Base-by-base conservation (phyloP, 2,888 invertebrate species). In the Nymphalis urticae region DNA sequence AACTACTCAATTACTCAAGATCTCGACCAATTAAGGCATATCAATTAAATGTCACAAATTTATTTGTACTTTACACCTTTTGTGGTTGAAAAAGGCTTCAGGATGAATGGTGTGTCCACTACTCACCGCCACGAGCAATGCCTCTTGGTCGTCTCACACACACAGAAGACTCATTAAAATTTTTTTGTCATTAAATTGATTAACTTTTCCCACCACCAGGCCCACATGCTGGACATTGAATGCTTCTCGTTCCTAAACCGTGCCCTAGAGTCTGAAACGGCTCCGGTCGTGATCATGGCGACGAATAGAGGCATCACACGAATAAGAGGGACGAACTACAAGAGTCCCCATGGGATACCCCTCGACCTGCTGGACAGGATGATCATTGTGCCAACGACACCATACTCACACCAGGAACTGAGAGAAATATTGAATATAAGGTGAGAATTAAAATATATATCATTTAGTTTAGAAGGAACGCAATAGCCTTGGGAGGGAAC, bases 141-240 rank as follows among this genome's bases (percentile, higher is more conserved):
- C 3, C 27, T 4, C 3, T 27, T 27, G 3, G 0, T 27, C 0
- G 27, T 5, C 3, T 5, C 5, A 2, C 4, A 27, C 27, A 27
- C 3, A 27, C 27, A 4, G 1, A 3, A 4, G 5, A 27, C 3
- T 2, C 27, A 4, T 27, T 3, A 27, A 5, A 27, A 27, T 27
- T 3, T 27, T 3, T 5, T 32, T 5, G 27, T 32, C 6, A 32
- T 5, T 13, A 3, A 42, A 4, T 59, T 10, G n/a, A 4, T 13
- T 47, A 27, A 27, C 8, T 5, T 32, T 59, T 42, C 21, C 36
- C 54, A 66, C 13, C 36, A 9, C 1, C 85, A 94, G 94, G 96
- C 98, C 0, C 99, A 99, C 85, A 99, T 99, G 99, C 91, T 99
- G 75, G 99, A 99, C 85, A 98, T 99, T 56, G 99, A 99, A 86